Evolutionary conservation across 2,888 invertebrate species (phyloP).

Genomic region (Pterostichus niger): DNA sequence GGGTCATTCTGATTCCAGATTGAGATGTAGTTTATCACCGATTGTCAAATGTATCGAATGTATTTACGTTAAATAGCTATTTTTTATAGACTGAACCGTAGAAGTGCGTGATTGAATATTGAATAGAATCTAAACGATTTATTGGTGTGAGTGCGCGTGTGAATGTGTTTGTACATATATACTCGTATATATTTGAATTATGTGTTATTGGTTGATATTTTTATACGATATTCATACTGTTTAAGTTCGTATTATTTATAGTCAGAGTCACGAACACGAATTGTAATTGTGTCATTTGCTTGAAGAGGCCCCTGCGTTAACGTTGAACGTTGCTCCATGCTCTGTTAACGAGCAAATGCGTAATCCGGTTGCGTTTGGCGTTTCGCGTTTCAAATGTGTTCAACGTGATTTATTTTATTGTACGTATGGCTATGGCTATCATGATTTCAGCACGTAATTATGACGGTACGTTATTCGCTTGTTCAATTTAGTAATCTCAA

Average conservation of each 20-base stretch:
- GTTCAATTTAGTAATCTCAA: constrained; percentile 30
- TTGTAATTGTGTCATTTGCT: background rate
- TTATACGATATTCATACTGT: constrained; percentile 44
- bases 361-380: background rate
- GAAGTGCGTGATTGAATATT: constrained; percentile 39
- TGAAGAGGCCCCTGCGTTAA: background rate
- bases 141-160: background rate
- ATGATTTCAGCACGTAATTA: constrained; percentile 14
- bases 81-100: constrained; percentile 62
- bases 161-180: constrained; percentile 49
- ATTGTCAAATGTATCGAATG: constrained; percentile 56
- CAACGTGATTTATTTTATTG: background rate
- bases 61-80: constrained; percentile 63
- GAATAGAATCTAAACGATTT: constrained; percentile 20
- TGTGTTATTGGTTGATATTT: constrained; percentile 52
- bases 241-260: constrained; percentile 27
- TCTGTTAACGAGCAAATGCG: background rate
- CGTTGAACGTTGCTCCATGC: constrained; percentile 7
- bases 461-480: constrained; percentile 32
- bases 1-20: constrained; percentile 13
- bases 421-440: background rate
- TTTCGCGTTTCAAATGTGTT: constrained; percentile 4
- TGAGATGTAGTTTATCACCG: constrained; percentile 14
- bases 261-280: background rate
- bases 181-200: constrained; percentile 35